A percentile compares a stretch with the other conserved stretches of the same genome.
Evolutionary conservation across 2,797 vertebrate species (phyloP).

Genomic region (Enteromius radiatus): DNA sequence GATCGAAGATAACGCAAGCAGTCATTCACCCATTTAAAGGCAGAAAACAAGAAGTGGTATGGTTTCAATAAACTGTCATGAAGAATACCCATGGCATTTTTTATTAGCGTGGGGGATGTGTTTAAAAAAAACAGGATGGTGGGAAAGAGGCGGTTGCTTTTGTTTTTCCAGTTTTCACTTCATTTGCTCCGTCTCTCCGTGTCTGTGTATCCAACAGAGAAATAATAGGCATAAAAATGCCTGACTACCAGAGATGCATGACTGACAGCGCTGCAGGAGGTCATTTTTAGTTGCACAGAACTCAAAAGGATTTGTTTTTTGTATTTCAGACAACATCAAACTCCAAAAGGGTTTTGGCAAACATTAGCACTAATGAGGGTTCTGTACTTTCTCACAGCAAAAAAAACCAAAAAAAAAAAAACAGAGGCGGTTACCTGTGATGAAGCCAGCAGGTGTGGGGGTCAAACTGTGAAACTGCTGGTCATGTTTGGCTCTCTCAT

Average conservation of each 20-base stretch:
- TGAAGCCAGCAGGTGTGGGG: constrained; percentile 88
- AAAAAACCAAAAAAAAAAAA: neutral
- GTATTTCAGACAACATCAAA: neutral
- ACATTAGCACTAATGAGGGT: neutral
- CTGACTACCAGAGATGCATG: neutral
- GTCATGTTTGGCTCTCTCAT: constrained; percentile 97
- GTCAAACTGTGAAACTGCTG: constrained; percentile 97
- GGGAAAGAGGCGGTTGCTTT: neutral
- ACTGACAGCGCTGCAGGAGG: constrained; percentile 11
- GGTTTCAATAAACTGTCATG: constrained; percentile 5
- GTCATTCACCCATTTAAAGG: neutral
- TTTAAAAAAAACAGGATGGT: neutral
- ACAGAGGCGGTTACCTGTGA: constrained; percentile 83
- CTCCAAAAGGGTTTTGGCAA: neutral
- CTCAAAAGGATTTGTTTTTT: neutral
- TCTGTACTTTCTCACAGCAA: neutral
- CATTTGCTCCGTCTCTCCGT: neutral
- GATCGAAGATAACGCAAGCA: neutral
- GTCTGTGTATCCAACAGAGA: constrained; percentile 13
- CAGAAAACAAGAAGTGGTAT: constrained; percentile 34
- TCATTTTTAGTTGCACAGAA: neutral
- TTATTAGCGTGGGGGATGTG: neutral
- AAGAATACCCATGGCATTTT: constrained; percentile 27
- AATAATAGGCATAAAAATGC: neutral
- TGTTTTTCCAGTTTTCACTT: neutral